Percentiles rank a stretch among this genome's conserved stretches.
Conservation (phyloP, 2,888 invertebrate genomes). For the Carabus problematicus region DNA sequence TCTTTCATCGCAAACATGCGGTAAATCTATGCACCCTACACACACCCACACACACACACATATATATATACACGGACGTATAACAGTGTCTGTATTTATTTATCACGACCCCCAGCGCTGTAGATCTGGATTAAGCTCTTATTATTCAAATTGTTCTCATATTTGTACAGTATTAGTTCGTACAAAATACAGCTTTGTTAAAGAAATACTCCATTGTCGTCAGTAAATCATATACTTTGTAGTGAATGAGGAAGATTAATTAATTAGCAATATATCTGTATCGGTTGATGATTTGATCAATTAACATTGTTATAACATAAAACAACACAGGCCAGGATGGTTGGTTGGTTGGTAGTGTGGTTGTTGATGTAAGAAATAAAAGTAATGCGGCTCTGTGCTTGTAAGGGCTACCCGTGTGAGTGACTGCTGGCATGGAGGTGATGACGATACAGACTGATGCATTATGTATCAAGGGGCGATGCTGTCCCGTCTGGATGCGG, state of each 20-base stretch:
- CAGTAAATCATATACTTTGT: no score
- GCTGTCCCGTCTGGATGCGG: constrained; percentile 3
- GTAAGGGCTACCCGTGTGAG: constrained; percentile 29
- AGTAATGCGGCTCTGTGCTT: constrained; percentile 20
- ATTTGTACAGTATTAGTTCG: no score
- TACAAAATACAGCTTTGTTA: no score
- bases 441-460: constrained; percentile 39
- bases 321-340: no score
- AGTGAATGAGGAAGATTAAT: no score
- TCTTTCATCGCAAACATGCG: constrained; percentile 55
- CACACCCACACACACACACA: constrained; percentile 48
- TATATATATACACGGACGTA: constrained; percentile 54
- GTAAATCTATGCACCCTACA: constrained; percentile 61
- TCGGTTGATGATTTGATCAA: no score
- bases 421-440: constrained; percentile 32
- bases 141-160: no score
- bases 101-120: constrained; percentile 13
- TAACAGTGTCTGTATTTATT: constrained; percentile 12
- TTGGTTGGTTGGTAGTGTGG: neutral
- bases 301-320: no score
- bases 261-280: no score
- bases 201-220: no score
- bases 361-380: no score
- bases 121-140: constrained; percentile 9
- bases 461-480: constrained; percentile 36